Base-by-base conservation (phyloP, 2,113 vertebrate genomes). In the Toxotes jaculatrix region DNA sequence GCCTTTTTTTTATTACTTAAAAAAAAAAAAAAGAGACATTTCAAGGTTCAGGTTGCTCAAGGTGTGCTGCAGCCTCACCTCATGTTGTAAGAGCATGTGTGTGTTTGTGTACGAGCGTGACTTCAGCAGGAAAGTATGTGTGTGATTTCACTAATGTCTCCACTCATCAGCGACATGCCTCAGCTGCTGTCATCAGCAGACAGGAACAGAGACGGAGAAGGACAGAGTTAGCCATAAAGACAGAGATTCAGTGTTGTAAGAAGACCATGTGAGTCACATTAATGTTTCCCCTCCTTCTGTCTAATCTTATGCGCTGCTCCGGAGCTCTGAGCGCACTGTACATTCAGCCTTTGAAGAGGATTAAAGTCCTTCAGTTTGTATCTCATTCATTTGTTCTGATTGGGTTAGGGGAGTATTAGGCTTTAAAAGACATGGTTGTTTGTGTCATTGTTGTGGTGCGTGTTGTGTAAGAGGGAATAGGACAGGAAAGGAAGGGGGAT, bases 51-150 rank as follows among this genome's bases (percentile, higher is more conserved):
- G 59, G 16, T 77, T 51, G 56, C 36, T 70, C 56, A 85, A 77
- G 45, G 85, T 79, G 83, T 84, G 77, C 72, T 73, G 42, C 16
- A 38, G 61, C 74, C 56, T 74, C 78, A 55, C 63, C 60, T 49
- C 34, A 16, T 85, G 77, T 74, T 69, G 34, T 72, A 38, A 68
- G n/a, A 11, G 42, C 62, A 74, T 36, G 77, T 81, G 19, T 43
- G 49, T 90, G 38, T 40, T 5, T 49, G 78, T 84, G 23, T 40
- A 59, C 59, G 47, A 10, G 1, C 42, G 82, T 89, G 89, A 91
- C 77, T 32, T 79, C 77, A 86, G 79, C 84, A 74, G 72, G 57
- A 82, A 90, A 56, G 60, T 90, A 80, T 91, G 86, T 71, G 62
- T 86, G 83, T 61, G 51, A 79, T 55, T 71, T 17, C 0, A 62